Conservation (phyloP, 2,888 invertebrate species). For the Amphipoea lucens region DNA sequence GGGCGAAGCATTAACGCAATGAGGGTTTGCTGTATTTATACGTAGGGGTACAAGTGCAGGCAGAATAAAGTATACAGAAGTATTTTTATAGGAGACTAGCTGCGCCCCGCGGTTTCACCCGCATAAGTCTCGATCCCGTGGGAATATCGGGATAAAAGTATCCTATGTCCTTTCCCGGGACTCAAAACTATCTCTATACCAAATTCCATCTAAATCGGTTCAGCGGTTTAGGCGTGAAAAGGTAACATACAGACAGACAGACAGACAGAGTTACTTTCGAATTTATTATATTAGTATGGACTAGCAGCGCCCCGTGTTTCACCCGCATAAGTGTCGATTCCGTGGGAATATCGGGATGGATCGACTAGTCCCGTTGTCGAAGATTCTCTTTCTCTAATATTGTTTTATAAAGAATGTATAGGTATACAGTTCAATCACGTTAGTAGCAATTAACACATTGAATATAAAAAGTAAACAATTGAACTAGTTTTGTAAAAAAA, state of each 20-base stretch:
- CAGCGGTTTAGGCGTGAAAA: too few relatives aligned
- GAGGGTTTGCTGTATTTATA: constrained; percentile 71
- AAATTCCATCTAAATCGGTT: too few relatives aligned
- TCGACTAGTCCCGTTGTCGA: not conserved
- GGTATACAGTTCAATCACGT: not conserved
- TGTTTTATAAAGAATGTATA: not conserved
- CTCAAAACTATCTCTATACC: too few relatives aligned
- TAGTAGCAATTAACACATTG: not conserved
- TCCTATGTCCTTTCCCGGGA: too few relatives aligned
- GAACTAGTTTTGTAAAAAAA: not conserved
- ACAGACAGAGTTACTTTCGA: too few relatives aligned
- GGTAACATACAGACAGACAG: too few relatives aligned
- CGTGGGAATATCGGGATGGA: not conserved
- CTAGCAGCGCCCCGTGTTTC: too few relatives aligned
- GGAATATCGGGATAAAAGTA: too few relatives aligned
- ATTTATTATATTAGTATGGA: not conserved
- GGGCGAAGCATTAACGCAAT: constrained; percentile 80
- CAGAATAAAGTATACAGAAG: constrained; percentile 40
- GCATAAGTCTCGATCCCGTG: too few relatives aligned
- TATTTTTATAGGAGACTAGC: constrained; percentile 20
- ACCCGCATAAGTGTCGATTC: too few relatives aligned
- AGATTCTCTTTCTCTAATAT: not conserved
- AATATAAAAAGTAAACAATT: not conserved
- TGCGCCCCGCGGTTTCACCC: too few relatives aligned
- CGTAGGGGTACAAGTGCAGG: constrained; percentile 63